Conservation (phyloP, 2,888 invertebrate genomes). For the Nipponacmea schrenckii region DNA sequence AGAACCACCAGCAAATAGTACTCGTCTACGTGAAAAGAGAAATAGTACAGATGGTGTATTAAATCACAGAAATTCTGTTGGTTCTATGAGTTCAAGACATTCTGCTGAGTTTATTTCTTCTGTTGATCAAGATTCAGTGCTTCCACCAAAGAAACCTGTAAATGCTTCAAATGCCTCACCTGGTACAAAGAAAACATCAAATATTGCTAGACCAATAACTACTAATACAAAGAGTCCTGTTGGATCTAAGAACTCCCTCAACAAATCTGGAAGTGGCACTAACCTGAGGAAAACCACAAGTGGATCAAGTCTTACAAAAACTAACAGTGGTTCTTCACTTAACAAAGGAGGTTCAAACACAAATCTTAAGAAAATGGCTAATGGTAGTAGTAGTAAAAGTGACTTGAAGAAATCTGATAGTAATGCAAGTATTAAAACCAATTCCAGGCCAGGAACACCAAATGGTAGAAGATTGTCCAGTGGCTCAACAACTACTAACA, state of each 20-base stretch:
- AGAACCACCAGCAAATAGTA: conserved; percentile 9
- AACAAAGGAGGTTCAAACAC: conserved; percentile 35
- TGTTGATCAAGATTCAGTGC: conserved; percentile 41
- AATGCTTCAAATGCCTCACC: conserved; percentile 3
- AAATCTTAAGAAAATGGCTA: conserved; percentile 34
- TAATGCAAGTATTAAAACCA: conserved; percentile 64
- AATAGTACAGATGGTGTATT: conserved; percentile 15
- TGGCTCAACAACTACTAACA: conserved; percentile 17
- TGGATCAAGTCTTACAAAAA: conserved; percentile 46
- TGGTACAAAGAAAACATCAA: conserved; percentile 17
- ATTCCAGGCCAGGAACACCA: conserved; percentile 50
- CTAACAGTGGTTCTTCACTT: conserved; percentile 33
- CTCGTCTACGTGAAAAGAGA: conserved; percentile 22
- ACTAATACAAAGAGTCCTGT: neutral
- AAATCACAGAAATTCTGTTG: conserved; percentile 24
- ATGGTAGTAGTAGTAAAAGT: conserved; percentile 21
- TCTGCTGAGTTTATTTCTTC: conserved; percentile 29
- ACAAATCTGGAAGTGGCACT: conserved; percentile 36
- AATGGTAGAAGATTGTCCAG: conserved; percentile 33
- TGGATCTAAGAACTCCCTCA: conserved; percentile 30
- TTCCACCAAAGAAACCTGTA: conserved; percentile 20
- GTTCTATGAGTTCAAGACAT: conserved; percentile 22
- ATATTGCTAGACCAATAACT: conserved; percentile 19
- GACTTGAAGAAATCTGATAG: conserved; percentile 51
- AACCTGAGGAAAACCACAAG: conserved; percentile 47